A percentile compares a stretch with the other conserved stretches of the same genome.
phyloP scores from a whole-genome alignment of 1,140 invertebrate genomes.

The Leptinotarsa defecta region DNA sequence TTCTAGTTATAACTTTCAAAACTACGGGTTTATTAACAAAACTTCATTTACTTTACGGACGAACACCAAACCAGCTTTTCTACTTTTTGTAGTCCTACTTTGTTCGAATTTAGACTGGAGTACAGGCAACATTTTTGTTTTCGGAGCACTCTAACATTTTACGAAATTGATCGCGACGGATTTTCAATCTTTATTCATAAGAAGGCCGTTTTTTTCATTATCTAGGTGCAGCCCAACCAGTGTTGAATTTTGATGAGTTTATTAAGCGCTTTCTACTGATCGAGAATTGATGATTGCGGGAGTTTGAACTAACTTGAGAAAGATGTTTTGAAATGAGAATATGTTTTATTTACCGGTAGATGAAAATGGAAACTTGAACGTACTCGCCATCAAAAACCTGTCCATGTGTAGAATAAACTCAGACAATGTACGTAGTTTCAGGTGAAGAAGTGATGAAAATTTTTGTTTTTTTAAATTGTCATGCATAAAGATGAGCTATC shows the following conservation, averaged over 20 bases:
- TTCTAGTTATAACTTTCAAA: constrained; percentile 1
- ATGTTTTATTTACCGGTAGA: no score
- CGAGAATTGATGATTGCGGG: no score
- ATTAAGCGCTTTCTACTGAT: background rate
- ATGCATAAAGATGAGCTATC: no score
- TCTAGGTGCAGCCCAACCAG: background rate
- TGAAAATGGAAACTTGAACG: no score
- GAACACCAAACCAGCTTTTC: background rate
- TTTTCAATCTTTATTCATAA: constrained; percentile 1
- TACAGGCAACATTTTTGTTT: background rate
- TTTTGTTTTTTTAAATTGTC: no score
- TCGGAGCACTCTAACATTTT: background rate
- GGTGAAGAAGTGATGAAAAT: no score
- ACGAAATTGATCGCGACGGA: background rate
- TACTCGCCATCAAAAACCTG: no score
- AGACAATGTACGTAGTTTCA: no score
- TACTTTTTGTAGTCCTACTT: background rate
- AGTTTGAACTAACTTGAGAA: no score
- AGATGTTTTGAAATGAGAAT: no score
- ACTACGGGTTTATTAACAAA: constrained; percentile 4
- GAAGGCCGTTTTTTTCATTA: background rate
- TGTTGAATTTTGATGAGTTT: background rate
- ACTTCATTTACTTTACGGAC: background rate
- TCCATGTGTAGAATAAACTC: no score
- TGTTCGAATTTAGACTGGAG: background rate